Evolutionary conservation across 2,888 invertebrate genomes (phyloP), one percentile per base, ranked within the genome.

Genomic region (Lithosia quadra): DNA sequence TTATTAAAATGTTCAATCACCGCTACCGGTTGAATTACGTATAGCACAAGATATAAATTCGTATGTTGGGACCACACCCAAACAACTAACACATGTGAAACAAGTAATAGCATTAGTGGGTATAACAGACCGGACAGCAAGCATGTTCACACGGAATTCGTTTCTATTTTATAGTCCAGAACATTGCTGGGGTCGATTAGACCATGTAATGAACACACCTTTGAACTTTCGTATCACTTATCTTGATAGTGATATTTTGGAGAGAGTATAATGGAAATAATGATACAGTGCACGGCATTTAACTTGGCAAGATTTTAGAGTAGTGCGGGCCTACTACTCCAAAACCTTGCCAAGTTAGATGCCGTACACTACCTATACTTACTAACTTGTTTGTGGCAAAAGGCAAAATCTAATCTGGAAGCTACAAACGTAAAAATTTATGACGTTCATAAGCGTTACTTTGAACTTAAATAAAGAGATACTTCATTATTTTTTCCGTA

Each of bases 101-200:
- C 63, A 49, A 39, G 60, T 65, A 63, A 68, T 68, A 43, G 33
- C 55, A 69, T 56, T n/a, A 63, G 70, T 56, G 63, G 65, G 72
- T 72, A 62, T 57, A 33, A 59, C 33, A 64, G 67, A 63, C 71
- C 60, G 65, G n/a, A 43, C 39, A 67, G 49, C 62, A 64, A 57
- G 62, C 67, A 22, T 69, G 78, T 75, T 55, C 71, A 84, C 84
- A 84, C 43, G 80, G 76, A 72, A 78, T 83, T 77, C 77, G 75
- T 84, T 84, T 83, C 83, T 82, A 84, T 84, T 84, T 84, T 84
- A 84, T 84, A 62, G 73, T 69, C 8, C 24, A 8, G 60, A 22
- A 67, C 67, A 67, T 67, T 63, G 65, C 62, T 69, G 68, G 59
- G 69, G 72, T 79, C 73, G 66, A 9, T 70, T 68, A n/a, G 69